Evolutionary conservation across 2,888 invertebrate genomes (phyloP), one percentile per base, ranked within the genome.

Genomic region (Arctia plantaginis): DNA sequence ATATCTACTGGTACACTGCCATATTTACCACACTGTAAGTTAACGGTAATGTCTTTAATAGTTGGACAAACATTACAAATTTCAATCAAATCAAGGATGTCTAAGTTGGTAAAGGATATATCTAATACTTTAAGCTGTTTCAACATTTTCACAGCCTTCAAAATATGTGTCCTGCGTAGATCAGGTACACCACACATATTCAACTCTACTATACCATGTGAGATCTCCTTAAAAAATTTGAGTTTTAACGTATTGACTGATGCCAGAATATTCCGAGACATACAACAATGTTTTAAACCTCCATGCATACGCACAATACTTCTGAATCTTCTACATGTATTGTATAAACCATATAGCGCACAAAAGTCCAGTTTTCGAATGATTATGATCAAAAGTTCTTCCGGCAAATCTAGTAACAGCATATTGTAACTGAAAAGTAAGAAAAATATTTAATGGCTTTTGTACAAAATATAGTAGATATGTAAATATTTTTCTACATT

Each of bases 361-460:
- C 80, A 83, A 13, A 88, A 74, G 82, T 94, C 93, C 80, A 94
- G 82, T 69, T 88, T 73, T 78, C 86, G 89, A 18, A 92, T 78
- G 33, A 95, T 93, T 33, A 93, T 88, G 35, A 93, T 86, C n/a
- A 94, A 80, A 41, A 95, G 84, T 86, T 95, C 95, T 82, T 91
- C 90, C 12, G 94, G 94, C n/a, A 94, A 86, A 39, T 88, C 82
- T 41, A 74, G 76, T 20, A 90, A 74, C 55, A 66, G 75, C 85
- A 88, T 87, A 72, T 75, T 69, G 71, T 35, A 75, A 75, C 71
- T 71, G 71, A 72, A 82, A 82, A 74, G 51, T 13, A 13, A 66
- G 70, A 62, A 62, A 59, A 10, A 65, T n/a, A 39, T 41, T 10
- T 4, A 62, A 44, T 27, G 1, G 13, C 47, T 20, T 47, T 41